A percentile compares a stretch with the other conserved stretches of the same genome.
These are phyloP conservation scores for Equus przewalskii DNA, from an alignment of 2,113 vertebrate genomes.

Conservation along the genomic window DNA sequence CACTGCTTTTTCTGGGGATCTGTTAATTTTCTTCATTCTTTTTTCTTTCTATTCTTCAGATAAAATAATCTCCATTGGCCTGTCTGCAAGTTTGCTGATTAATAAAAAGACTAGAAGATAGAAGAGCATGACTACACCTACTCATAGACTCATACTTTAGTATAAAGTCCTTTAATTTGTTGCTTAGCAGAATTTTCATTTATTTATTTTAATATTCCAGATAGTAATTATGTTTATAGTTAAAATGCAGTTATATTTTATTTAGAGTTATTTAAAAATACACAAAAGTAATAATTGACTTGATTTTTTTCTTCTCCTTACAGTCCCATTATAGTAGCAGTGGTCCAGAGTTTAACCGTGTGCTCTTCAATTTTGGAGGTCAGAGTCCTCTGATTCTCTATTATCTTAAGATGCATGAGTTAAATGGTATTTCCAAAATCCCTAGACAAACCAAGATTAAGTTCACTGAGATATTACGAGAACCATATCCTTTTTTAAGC, in stretches of 20 bases:
- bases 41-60: constrained; percentile 49
- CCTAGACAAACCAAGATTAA: constrained; percentile 61
- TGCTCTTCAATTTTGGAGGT: constrained; percentile 81
- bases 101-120: background rate
- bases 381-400: constrained; percentile 82
- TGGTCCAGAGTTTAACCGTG: constrained; percentile 77
- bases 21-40: constrained; percentile 9
- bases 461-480: constrained; percentile 75
- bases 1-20: background rate
- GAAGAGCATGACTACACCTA: background rate
- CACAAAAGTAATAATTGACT: background rate
- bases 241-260: constrained; percentile 27
- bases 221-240: constrained; percentile 6
- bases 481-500: constrained; percentile 84
- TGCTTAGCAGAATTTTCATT: constrained; percentile 18
- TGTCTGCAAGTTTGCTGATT: background rate
- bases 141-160: background rate
- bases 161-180: constrained; percentile 23
- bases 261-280: constrained; percentile 34
- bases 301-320: constrained; percentile 51
- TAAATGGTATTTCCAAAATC: background rate
- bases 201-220: constrained; percentile 22
- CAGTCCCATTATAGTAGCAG: constrained; percentile 75
- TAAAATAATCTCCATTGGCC: constrained; percentile 24
- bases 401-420: constrained; percentile 77